These are phyloP conservation scores for Tipula lateralis DNA, from an alignment of 2,888 invertebrate genomes.

Conservation along the genomic window DNA sequence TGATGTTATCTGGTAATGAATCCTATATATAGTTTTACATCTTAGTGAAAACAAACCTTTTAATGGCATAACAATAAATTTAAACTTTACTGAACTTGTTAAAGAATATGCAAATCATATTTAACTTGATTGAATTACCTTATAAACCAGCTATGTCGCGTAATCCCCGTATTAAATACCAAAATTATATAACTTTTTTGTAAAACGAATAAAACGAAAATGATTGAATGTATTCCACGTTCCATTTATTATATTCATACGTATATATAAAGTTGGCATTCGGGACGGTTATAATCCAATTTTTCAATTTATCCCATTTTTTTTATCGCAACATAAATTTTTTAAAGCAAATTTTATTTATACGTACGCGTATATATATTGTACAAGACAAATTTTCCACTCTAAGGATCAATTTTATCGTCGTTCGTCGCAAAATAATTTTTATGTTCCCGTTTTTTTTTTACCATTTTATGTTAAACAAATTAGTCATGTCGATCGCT, in stretches of 20 bases:
- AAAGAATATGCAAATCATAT: too few species aligned
- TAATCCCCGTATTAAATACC: neutral
- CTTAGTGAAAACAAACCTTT: too few species aligned
- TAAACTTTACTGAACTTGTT: too few species aligned
- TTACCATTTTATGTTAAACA: neutral
- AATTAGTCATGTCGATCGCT: constrained; percentile 11
- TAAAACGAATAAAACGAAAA: neutral
- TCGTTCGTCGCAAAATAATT: neutral
- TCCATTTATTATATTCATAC: neutral
- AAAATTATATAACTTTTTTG: neutral
- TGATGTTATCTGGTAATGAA: neutral
- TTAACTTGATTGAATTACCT: too few species aligned
- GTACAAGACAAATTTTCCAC: neutral
- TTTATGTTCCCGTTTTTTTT: neutral
- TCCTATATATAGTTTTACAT: too few species aligned
- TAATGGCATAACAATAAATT: too few species aligned
- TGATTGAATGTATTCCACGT: neutral
- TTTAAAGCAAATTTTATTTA: neutral
- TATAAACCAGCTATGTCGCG: too few species aligned
- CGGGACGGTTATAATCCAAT: neutral
- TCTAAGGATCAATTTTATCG: constrained; percentile 6
- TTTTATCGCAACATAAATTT: neutral
- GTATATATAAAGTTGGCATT: neutral
- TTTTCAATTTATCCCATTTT: constrained; percentile 1
- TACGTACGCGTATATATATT: neutral